A percentile compares a stretch with the other conserved stretches of the same genome.
Conservation (phyloP, 2,113 vertebrate genomes). For the Pterocles gutturalis region DNA sequence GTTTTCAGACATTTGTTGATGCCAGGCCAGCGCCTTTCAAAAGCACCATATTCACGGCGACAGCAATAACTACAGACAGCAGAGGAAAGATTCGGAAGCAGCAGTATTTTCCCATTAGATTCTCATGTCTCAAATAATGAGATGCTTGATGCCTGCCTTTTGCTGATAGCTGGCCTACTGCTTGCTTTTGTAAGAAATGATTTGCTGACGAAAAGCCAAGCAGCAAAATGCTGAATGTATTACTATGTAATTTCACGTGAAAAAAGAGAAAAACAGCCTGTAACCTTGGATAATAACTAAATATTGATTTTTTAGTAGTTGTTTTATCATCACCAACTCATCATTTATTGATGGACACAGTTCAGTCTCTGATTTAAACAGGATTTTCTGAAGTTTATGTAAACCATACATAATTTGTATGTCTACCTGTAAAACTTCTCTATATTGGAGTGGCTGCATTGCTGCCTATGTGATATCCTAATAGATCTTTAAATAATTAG, state of each 20-base stretch:
- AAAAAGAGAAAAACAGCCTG: not conserved
- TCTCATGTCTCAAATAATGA: not conserved
- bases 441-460: not conserved
- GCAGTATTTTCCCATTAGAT: not conserved
- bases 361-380: not conserved
- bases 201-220: slow-evolving; percentile 22
- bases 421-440: not conserved
- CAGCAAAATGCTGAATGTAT: not conserved
- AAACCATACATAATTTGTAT: not conserved
- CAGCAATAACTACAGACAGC: not conserved
- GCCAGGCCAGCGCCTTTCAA: not conserved
- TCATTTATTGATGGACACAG: not conserved
- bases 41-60: not conserved
- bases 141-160: slow-evolving; percentile 1
- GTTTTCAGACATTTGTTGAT: not conserved
- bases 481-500: not conserved
- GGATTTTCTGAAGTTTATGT: not conserved
- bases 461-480: not conserved
- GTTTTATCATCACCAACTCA: slow-evolving; percentile 9
- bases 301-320: slow-evolving; percentile 38
- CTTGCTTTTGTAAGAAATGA: slow-evolving; percentile 10
- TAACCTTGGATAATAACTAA: slow-evolving; percentile 20
- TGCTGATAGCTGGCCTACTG: slow-evolving; percentile 2
- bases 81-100: not conserved
- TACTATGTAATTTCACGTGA: slow-evolving; percentile 26